Evolutionary conservation across 2,797 vertebrate genomes (phyloP).

Genomic region (Antrozous pallidus): DNA sequence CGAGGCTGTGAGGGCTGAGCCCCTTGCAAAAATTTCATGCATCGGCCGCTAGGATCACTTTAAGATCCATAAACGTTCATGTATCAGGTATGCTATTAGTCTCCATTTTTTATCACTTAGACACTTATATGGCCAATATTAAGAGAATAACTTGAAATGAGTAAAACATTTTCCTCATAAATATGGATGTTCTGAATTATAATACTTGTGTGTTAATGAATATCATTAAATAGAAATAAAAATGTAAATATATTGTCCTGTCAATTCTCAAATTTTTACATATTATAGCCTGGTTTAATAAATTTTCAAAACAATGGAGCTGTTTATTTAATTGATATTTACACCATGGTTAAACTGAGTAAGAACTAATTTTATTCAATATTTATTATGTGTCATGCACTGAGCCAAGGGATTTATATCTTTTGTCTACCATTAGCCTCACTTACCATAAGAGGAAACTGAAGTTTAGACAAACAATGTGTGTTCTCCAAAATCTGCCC

Average conservation of each 20-base stretch:
- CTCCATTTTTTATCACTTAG: not conserved
- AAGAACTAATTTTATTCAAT: not conserved
- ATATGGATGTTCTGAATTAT: not conserved
- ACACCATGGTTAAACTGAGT: not conserved
- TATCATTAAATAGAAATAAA: not conserved
- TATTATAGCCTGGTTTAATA: not conserved
- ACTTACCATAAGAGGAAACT: not conserved
- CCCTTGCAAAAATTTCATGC: too few species aligned
- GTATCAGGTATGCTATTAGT: not conserved
- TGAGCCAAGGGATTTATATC: not conserved
- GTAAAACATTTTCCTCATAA: not conserved
- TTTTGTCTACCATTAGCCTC: not conserved
- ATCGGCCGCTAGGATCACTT: not conserved
- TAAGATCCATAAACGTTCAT: not conserved
- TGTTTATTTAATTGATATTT: not conserved
- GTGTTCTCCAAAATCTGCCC: not conserved
- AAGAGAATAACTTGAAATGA: not conserved
- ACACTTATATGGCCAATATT: not conserved
- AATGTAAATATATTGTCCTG: not conserved
- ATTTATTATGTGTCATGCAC: not conserved
- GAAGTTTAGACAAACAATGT: not conserved
- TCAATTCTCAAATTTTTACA: not conserved
- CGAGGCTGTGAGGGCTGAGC: too few species aligned
- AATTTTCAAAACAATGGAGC: not conserved
- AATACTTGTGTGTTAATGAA: not conserved